Base-by-base conservation (phyloP, 2,113 vertebrate genomes). In the Xerus inauris region DNA sequence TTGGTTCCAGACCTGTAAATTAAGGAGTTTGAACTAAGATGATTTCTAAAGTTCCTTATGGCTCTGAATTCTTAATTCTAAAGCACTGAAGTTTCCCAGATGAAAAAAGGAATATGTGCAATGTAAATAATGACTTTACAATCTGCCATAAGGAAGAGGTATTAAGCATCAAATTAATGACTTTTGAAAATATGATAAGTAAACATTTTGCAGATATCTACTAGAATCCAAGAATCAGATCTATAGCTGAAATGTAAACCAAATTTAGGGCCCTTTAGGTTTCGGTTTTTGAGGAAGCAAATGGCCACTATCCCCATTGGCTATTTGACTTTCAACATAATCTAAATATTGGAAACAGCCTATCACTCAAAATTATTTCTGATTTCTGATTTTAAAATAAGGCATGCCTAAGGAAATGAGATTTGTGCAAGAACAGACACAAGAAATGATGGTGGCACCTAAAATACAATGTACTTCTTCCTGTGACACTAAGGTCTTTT, bases 1-100 rank as follows among this genome's bases (percentile, higher is more conserved):
- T 87, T 10, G 3, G 32, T 93, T 96, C 51, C 30, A 84, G 75
- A 82, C n/a, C 65, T 92, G 24, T 69, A 91, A 73, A 93, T 72
- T 93, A 93, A 87, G 83, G 69, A 91, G 35, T 35, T 6, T 71
- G 79, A 94, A 75, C 45, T 59, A 82, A 86, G 51, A 76, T 32
- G 59, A 83, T 93, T 97, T 96, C 49, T 92, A 57, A 92, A 94
- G 30, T 84, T 94, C 35, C 87, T 84, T 83, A 65, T 80, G 75
- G 59, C 40, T 89, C 69, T 76, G 93, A 96, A 89, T 89, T 87
- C 57, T 93, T 64, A 93, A 26, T 45, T 95, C 69, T 35, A 94
- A 86, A 87, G 87, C 40, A 71, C 0, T 81, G 38, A 76, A 57
- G 42, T 59, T 94, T 95, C 71, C 89, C 76, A 57, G 45, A 62